Evolutionary conservation across 2,888 invertebrate genomes (phyloP).

Genomic region (Zeuzera pyrina): DNA sequence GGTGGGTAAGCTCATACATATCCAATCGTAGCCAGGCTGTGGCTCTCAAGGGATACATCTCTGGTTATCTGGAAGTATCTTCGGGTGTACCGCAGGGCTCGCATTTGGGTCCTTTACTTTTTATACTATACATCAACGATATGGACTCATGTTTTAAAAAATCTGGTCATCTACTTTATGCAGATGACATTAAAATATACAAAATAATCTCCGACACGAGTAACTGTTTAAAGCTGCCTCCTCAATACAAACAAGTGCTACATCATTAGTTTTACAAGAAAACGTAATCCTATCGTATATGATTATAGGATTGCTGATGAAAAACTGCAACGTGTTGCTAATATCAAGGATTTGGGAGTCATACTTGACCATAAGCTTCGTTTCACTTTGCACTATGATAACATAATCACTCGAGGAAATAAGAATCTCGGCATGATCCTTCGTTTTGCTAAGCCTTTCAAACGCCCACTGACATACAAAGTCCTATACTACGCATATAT

Average conservation of each 20-base stretch:
- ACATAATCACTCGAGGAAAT: background rate
- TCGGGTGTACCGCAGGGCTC: conserved; percentile 9
- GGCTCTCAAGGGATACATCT: conserved; percentile 3
- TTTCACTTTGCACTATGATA: background rate
- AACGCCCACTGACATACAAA: too few relatives aligned
- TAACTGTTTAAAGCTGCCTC: background rate
- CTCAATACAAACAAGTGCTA: too few relatives aligned
- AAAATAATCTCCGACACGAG: background rate
- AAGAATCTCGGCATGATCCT: background rate
- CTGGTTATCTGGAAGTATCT: background rate
- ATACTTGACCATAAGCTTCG: background rate
- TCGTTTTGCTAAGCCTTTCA: background rate
- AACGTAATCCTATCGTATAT: too few relatives aligned
- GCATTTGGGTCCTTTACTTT: conserved; percentile 6
- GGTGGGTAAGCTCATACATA: conserved; percentile 5
- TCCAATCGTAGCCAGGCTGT: conserved; percentile 5
- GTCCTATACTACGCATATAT: too few relatives aligned
- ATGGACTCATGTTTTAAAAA: too few relatives aligned
- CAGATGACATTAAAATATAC: conserved; percentile 7
- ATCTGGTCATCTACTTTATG: conserved; percentile 3
- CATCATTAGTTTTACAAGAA: too few relatives aligned
- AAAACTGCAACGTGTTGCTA: background rate
- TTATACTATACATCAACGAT: conserved; percentile 5
- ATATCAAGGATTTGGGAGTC: background rate
- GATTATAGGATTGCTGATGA: background rate